Percentiles rank a stretch among this genome's conserved stretches.
phyloP scores from a whole-genome alignment of 2,797 vertebrate species.

The Lutjanus argentimaculatus region DNA sequence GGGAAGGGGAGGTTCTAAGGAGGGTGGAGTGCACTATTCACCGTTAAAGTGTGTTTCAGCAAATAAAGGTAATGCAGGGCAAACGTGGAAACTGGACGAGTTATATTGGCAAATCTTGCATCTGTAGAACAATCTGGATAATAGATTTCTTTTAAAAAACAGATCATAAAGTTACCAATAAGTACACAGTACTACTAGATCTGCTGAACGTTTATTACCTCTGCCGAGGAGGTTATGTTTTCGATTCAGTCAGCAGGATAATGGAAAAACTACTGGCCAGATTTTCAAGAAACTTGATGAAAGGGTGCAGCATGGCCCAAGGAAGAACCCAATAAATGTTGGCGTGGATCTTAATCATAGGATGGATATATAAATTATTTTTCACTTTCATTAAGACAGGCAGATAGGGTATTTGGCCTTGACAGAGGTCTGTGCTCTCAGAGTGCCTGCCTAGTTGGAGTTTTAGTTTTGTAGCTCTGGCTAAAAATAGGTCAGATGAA shows the following conservation, averaged over 20 bases:
- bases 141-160: neutral
- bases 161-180: neutral
- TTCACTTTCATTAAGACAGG: too few relatives aligned
- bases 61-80: constrained; percentile 89
- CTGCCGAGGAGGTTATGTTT: too few relatives aligned
- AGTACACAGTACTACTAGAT: neutral
- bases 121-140: constrained; percentile 9
- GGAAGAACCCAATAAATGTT: too few relatives aligned
- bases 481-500: neutral
- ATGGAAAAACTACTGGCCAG: too few relatives aligned
- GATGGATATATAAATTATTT: too few relatives aligned
- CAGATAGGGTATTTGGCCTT: too few relatives aligned
- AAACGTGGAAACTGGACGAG: constrained; percentile 16
- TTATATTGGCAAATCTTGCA: neutral
- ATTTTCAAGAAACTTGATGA: too few relatives aligned
- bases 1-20: neutral
- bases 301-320: too few relatives aligned
- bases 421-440: too few relatives aligned
- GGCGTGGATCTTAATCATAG: too few relatives aligned
- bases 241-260: too few relatives aligned
- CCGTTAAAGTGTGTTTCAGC: constrained; percentile 84
- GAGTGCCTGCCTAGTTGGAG: too few relatives aligned
- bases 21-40: constrained; percentile 34
- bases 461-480: neutral
- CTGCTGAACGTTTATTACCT: neutral